These are phyloP conservation scores for Hirudinaria manillensis DNA, from an alignment of 2,888 invertebrate genomes.

Conservation along the genomic window DNA sequence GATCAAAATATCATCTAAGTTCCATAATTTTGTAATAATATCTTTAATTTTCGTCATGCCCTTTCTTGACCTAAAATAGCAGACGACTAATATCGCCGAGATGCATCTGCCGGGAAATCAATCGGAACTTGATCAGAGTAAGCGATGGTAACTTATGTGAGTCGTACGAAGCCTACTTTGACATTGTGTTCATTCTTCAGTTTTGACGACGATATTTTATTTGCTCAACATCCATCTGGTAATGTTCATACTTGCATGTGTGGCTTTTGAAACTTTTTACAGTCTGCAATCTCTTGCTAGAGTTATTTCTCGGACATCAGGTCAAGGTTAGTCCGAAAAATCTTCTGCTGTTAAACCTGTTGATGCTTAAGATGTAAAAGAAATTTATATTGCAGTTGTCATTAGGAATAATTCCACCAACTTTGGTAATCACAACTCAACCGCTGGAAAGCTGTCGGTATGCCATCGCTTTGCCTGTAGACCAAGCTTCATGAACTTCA, in stretches of 20 bases:
- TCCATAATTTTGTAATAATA: no score
- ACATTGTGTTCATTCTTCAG: neutral
- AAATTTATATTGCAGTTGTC: neutral
- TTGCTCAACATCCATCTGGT: conserved; percentile 6
- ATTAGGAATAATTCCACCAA: neutral
- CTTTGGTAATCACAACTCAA: neutral
- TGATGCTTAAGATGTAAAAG: neutral
- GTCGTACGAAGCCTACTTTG: neutral
- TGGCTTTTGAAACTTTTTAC: conserved; percentile 6
- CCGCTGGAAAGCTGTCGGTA: neutral
- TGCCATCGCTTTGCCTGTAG: no score
- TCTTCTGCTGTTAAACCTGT: neutral
- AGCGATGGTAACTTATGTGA: neutral
- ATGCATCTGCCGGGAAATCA: conserved; percentile 4
- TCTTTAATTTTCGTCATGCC: no score
- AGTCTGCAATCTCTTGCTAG: neutral
- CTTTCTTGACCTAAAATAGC: no score
- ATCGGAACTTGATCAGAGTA: conserved; percentile 3
- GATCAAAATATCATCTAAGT: no score
- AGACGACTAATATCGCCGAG: neutral
- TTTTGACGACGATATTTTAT: conserved; percentile 8
- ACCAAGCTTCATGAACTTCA: no score
- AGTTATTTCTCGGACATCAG: neutral
- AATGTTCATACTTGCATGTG: conserved; percentile 1
- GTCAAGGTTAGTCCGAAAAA: neutral